Percentiles rank a stretch among this genome's conserved stretches.
Evolutionary conservation across 1,140 invertebrate species (phyloP).

Genomic region (Papilio xuthus): DNA sequence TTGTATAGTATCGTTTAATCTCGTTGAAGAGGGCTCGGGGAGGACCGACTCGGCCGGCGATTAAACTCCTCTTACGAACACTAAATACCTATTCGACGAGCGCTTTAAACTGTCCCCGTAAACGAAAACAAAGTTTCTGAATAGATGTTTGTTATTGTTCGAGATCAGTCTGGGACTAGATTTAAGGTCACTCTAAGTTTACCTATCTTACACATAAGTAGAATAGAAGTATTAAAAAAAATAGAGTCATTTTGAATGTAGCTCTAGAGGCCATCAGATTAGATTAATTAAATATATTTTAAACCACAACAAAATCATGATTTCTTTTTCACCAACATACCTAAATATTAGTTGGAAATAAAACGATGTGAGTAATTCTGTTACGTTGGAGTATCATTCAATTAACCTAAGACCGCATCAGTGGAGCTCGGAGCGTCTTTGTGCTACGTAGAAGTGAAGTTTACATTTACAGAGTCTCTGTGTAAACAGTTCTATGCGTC

Average conservation of each 20-base stretch:
- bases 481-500: constrained; percentile 59
- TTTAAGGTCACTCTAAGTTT: constrained; percentile 1
- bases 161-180: constrained; percentile 3
- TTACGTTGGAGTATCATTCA: constrained; percentile 57
- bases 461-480: constrained; percentile 58
- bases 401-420: constrained; percentile 59
- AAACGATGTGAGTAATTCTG: constrained; percentile 47
- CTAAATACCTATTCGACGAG: constrained; percentile 36
- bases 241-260: neutral
- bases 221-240: neutral
- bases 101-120: constrained; percentile 2
- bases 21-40: constrained; percentile 40
- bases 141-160: constrained; percentile 30
- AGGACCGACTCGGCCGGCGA: constrained; percentile 48
- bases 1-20: constrained; percentile 46
- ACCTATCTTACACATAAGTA: neutral
- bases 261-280: neutral
- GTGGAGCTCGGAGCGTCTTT: constrained; percentile 52
- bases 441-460: constrained; percentile 57
- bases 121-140: constrained; percentile 30
- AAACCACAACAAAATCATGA: neutral
- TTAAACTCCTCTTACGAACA: constrained; percentile 50
- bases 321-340: neutral
- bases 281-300: neutral
- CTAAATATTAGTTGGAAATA: constrained; percentile 38